phyloP scores from a whole-genome alignment of 2,113 vertebrate genomes.

The Mystacornis crossleyi region DNA sequence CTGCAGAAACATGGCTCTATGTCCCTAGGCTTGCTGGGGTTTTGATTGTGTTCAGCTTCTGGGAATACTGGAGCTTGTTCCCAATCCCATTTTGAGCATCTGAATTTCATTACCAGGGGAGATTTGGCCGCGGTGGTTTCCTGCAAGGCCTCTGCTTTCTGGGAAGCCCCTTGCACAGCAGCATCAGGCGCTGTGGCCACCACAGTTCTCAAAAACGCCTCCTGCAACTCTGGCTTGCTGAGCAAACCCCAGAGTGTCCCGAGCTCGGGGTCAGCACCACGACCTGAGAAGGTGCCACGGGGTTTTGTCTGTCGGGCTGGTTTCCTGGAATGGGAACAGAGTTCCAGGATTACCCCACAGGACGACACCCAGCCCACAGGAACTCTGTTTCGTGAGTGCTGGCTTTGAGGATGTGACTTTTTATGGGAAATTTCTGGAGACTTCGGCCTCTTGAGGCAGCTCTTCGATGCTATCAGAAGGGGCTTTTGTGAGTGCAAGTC shows the following conservation, averaged over 20 bases:
- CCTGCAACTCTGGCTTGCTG: neutral
- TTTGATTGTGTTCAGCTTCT: neutral
- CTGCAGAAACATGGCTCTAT: rapidly evolving
- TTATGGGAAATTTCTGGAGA: neutral
- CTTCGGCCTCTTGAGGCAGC: neutral
- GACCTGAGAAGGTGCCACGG: neutral
- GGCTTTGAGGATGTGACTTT: neutral
- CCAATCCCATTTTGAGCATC: neutral
- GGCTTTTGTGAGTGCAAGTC: neutral
- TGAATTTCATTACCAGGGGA: slow-evolving; percentile 36
- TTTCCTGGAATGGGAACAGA: neutral
- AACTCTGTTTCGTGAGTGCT: neutral
- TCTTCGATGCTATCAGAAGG: neutral
- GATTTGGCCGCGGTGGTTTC: slow-evolving; percentile 9
- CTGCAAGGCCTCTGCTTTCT: slow-evolving; percentile 6
- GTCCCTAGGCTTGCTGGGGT: neutral
- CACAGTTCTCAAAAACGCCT: neutral
- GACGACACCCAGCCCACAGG: neutral
- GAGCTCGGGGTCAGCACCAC: neutral
- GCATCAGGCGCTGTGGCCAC: neutral
- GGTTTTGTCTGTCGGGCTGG: neutral
- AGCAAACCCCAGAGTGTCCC: neutral
- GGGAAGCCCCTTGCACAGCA: slow-evolving; percentile 13
- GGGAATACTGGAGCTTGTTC: neutral
- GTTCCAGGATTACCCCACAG: neutral